These are phyloP conservation scores for Discoglossus pictus DNA, from an alignment of 2,797 vertebrate genomes.

Conservation along the genomic window DNA sequence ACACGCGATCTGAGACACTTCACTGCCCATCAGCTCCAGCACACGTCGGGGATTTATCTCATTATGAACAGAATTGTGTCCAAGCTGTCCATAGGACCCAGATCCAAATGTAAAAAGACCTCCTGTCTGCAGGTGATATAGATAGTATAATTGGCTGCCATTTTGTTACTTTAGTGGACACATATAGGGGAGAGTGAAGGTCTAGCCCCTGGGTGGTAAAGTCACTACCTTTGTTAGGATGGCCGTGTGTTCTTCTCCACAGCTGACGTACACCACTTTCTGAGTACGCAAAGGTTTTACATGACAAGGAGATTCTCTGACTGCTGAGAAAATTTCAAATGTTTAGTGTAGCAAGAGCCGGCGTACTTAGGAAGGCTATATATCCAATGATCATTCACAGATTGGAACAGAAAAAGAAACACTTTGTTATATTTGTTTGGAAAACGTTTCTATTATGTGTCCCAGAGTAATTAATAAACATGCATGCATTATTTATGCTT, in stretches of 20 bases:
- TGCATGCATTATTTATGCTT: too few relatives aligned
- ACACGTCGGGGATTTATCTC: slow-evolving; percentile 87
- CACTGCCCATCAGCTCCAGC: slow-evolving; percentile 89
- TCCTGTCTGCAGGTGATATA: slow-evolving; percentile 72
- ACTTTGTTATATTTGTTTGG: too few relatives aligned
- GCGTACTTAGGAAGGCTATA: too few relatives aligned
- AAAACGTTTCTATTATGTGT: too few relatives aligned
- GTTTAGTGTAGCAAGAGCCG: too few relatives aligned
- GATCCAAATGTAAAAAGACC: slow-evolving; percentile 90
- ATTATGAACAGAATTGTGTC: slow-evolving; percentile 84
- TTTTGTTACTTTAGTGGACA: too few relatives aligned
- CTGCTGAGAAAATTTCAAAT: slow-evolving; percentile 62
- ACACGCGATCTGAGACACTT: slow-evolving; percentile 89
- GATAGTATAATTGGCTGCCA: too few relatives aligned
- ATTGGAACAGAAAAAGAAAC: too few relatives aligned
- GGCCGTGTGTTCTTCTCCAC: slow-evolving; percentile 93
- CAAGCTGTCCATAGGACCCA: slow-evolving; percentile 84
- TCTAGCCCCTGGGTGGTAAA: too few relatives aligned
- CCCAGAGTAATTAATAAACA: too few relatives aligned
- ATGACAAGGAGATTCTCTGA: slow-evolving; percentile 91
- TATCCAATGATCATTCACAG: too few relatives aligned
- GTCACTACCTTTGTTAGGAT: slow-evolving; percentile 90
- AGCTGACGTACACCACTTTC: slow-evolving; percentile 95
- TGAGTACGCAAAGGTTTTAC: slow-evolving; percentile 92
- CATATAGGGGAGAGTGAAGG: too few relatives aligned